Evolutionary conservation across 2,888 invertebrate species (phyloP), one percentile per base, ranked within the genome.

Genomic region (Plagiodera versicolora): DNA sequence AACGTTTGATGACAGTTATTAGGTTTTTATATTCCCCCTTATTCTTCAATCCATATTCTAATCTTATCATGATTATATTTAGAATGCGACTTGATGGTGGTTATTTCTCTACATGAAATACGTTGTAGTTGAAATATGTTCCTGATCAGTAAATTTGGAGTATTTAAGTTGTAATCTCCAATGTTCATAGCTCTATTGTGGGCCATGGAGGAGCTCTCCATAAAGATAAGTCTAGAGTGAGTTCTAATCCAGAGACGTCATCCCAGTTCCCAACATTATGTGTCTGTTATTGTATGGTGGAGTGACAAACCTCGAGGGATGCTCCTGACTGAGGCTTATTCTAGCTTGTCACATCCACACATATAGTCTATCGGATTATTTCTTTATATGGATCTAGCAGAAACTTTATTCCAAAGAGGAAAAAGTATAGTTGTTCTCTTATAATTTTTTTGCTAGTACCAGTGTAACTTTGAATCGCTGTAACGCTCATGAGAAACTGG

Each of bases 221-320:
- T 44, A n/a, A 20, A 53, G 35, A 44, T 60, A 61, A 66, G 63
- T 63, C 64, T 61, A 53, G 62, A 55, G 60, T 61, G 56, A 56
- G 61, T 17, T 30, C 44, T 68, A 70, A 68, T 68, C 66, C 67
- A 56, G 49, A 52, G 57, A 63, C 65, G 65, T 64, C 70, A 63
- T 65, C 65, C 64, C 58, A 58, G 64, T 65, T 65, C 66, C 52
- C 48, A 56, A 70, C 65, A 69, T 70, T 70, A 70, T 69, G 61
- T 66, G 66, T 67, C 65, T 64, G 66, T 74, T 71, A 78, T 78
- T 78, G 77, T 78, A 74, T 72, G 72, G 68, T 74, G 78, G 77
- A 75, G 76, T 77, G 78, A 77, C 77, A 77, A 77, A 77, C 76
- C 78, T 77, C 71, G 62, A 60, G 71, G 75, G 78, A 74, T 72